Conservation (phyloP, 53 echinoderm and acorn worm genomes). For the Hippasteria phrygiana region DNA sequence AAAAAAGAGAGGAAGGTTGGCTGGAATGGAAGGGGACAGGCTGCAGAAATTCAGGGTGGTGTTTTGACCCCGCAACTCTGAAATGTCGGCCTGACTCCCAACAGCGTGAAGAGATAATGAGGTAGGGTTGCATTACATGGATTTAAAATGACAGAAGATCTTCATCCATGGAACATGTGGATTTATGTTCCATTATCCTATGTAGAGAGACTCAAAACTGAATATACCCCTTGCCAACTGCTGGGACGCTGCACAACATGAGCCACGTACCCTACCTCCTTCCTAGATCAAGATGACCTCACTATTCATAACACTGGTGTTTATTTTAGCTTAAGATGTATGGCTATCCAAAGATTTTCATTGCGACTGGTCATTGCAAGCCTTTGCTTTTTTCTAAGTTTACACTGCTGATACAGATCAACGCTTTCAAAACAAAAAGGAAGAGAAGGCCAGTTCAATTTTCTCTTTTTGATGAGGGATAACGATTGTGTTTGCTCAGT, state of each 20-base stretch:
- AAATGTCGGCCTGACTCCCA: background rate
- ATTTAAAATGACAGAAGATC: conserved; percentile 17
- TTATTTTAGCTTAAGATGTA: background rate
- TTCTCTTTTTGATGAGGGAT: conserved; percentile 38
- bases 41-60: background rate
- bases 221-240: background rate
- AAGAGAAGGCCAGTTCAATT: background rate
- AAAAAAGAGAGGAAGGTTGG: background rate
- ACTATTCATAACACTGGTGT: conserved; percentile 5
- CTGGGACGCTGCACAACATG: background rate
- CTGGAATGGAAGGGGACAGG: background rate
- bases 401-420: background rate
- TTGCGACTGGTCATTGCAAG: background rate
- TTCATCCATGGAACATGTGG: background rate
- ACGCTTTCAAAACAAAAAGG: background rate
- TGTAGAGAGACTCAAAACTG: background rate
- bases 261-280: background rate
- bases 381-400: background rate
- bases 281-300: background rate
- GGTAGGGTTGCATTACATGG: background rate
- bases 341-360: too few relatives aligned
- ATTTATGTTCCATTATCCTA: conserved; percentile 18
- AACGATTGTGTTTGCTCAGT: conserved; percentile 15
- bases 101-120: background rate
- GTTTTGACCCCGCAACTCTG: background rate